A percentile compares a stretch with the other conserved stretches of the same genome.
Evolutionary conservation across 1,140 invertebrate species (phyloP).

Genomic region (Magallana gigas): DNA sequence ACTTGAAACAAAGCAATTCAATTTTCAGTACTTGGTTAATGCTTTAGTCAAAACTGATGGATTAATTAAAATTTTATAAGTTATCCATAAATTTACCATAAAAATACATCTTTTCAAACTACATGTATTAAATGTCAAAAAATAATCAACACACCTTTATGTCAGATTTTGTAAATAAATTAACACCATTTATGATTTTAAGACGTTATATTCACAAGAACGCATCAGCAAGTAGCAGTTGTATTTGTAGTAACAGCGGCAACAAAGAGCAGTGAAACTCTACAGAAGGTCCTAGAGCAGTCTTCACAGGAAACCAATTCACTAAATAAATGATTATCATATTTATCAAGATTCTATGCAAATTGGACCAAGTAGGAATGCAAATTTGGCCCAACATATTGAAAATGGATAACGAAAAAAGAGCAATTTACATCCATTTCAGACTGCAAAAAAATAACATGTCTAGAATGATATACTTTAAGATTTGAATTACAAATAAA

Average conservation of each 20-base stretch:
- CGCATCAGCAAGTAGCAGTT: background rate
- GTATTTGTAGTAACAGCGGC: slow-evolving; percentile 3
- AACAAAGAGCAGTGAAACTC: slow-evolving; percentile 3
- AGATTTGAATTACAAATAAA: too few relatives aligned
- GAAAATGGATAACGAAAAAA: too few relatives aligned
- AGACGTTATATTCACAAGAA: background rate
- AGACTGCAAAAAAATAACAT: too few relatives aligned
- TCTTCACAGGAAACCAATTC: background rate
- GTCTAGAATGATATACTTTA: too few relatives aligned
- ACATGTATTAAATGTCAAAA: background rate
- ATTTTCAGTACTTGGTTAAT: background rate
- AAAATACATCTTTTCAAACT: background rate
- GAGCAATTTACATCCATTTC: too few relatives aligned
- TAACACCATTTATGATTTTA: background rate
- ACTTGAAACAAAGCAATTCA: too few relatives aligned
- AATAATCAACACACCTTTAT: background rate
- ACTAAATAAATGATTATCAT: background rate
- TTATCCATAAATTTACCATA: too few relatives aligned
- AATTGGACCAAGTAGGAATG: background rate
- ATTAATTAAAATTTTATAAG: background rate
- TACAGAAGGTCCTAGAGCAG: slow-evolving; percentile 23
- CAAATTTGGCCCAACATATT: background rate
- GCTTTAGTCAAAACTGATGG: background rate
- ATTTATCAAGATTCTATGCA: background rate
- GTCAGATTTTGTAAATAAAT: background rate